Percentiles rank a stretch among this genome's conserved stretches.
Evolutionary conservation across 2,797 vertebrate species (phyloP).

Genomic region (Periparus ater): DNA sequence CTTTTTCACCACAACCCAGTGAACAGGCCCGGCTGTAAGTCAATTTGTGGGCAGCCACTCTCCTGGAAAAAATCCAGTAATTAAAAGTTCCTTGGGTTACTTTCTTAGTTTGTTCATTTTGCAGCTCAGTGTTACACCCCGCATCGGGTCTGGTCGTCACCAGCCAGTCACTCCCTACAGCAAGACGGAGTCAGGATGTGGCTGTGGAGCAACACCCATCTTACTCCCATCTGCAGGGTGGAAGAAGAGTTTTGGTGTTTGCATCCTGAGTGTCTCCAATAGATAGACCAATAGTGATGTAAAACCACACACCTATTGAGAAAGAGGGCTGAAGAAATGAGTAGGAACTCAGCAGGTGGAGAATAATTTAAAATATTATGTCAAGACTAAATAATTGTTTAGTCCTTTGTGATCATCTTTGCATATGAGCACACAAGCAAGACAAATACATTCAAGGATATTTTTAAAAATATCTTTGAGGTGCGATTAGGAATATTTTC

Average conservation of each 20-base stretch:
- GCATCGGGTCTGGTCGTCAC: background rate
- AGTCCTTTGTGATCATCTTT: background rate
- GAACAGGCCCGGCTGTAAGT: background rate
- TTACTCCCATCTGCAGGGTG: rapidly evolving
- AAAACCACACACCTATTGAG: background rate
- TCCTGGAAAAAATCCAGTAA: background rate
- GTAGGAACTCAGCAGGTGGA: background rate
- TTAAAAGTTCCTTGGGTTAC: background rate
- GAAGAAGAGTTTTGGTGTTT: background rate
- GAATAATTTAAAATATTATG: background rate
- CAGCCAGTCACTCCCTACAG: background rate
- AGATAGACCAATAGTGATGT: background rate
- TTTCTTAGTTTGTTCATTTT: background rate
- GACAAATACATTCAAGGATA: background rate
- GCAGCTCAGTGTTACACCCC: rapidly evolving
- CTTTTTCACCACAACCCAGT: background rate
- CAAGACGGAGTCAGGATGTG: rapidly evolving
- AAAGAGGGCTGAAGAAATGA: rapidly evolving
- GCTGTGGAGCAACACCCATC: background rate
- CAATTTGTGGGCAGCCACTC: background rate
- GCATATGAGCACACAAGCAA: background rate
- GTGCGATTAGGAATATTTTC: background rate
- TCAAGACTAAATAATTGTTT: background rate
- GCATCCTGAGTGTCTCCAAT: background rate
- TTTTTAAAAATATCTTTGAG: background rate